Conservation (phyloP, 2,888 invertebrate species). For the Chloromyia formosa region DNA sequence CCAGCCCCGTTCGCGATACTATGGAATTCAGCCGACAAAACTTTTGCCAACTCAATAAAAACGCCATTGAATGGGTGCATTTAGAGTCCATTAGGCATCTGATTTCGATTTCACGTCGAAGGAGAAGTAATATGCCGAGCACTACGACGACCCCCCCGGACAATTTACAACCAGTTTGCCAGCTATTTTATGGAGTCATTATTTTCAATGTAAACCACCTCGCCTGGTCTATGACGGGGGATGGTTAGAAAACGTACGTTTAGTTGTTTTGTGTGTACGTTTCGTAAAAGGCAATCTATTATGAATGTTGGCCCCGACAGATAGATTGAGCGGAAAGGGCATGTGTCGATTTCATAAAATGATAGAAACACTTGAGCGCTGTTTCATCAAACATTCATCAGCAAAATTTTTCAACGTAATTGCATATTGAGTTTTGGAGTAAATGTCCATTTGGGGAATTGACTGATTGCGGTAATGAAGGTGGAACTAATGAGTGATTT, state of each 20-base stretch:
- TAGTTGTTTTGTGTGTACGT: not conserved
- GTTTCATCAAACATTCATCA: constrained; percentile 14
- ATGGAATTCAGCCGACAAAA: too few species aligned
- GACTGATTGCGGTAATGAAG: too few species aligned
- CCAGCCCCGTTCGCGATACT: constrained; percentile 11
- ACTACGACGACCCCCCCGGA: too few species aligned
- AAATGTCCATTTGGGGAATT: too few species aligned
- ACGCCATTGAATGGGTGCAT: constrained; percentile 33
- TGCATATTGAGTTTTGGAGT: too few species aligned
- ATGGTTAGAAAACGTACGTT: constrained; percentile 17
- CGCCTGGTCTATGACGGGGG: too few species aligned
- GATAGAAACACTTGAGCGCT: constrained; percentile 9
- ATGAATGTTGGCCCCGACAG: not conserved
- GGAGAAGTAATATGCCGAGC: constrained; percentile 20
- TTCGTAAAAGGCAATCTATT: not conserved
- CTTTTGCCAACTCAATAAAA: constrained; percentile 35
- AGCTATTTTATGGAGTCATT: constrained; percentile 31
- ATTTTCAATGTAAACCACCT: constrained; percentile 23
- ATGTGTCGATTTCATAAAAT: constrained; percentile 23
- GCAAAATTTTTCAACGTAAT: constrained; percentile 21
- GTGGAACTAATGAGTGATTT: too few species aligned
- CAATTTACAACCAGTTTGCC: constrained; percentile 39
- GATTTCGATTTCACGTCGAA: constrained; percentile 28
- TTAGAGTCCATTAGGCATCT: constrained; percentile 37
- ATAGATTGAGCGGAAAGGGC: not conserved